Conservation (phyloP, 2,888 invertebrate species). For the Drosophila ezoana region DNA sequence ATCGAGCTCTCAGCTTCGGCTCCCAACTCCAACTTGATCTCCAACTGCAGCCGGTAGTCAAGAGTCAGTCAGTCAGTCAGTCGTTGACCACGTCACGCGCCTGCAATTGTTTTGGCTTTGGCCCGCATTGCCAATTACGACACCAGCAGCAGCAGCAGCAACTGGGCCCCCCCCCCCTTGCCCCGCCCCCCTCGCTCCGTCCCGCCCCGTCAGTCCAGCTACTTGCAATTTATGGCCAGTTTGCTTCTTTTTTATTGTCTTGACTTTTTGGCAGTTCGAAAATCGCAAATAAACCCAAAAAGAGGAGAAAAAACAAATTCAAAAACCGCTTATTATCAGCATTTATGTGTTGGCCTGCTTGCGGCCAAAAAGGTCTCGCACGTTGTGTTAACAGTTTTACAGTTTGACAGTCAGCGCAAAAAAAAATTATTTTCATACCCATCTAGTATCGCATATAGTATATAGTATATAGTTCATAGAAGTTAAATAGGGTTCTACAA, state of each 20-base stretch:
- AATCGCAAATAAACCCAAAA: conserved; percentile 24
- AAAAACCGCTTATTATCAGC: conserved; percentile 72
- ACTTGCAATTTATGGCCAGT: conserved; percentile 67
- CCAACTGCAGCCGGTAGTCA: conserved; percentile 13
- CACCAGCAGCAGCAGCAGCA: conserved; percentile 62
- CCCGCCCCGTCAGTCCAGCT: background rate
- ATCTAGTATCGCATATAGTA: too few relatives aligned
- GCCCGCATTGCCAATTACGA: conserved; percentile 81
- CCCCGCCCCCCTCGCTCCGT: background rate
- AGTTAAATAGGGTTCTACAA: too few relatives aligned
- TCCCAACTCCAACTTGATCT: background rate
- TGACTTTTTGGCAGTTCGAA: conserved; percentile 50
- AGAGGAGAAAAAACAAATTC: conserved; percentile 33
- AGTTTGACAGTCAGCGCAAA: conserved; percentile 26
- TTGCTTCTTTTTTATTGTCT: conserved; percentile 49
- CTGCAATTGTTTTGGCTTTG: conserved; percentile 72
- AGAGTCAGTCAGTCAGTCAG: conserved; percentile 37
- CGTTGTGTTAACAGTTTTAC: conserved; percentile 23
- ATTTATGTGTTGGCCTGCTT: conserved; percentile 63
- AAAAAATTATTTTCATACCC: conserved; percentile 7
- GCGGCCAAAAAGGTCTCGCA: conserved; percentile 48
- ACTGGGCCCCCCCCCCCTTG: background rate
- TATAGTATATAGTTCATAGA: too few relatives aligned
- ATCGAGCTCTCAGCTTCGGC: background rate
- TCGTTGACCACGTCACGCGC: conserved; percentile 69